Conservation (phyloP, 2,113 vertebrate species). For the Amblyopsis rosae region DNA sequence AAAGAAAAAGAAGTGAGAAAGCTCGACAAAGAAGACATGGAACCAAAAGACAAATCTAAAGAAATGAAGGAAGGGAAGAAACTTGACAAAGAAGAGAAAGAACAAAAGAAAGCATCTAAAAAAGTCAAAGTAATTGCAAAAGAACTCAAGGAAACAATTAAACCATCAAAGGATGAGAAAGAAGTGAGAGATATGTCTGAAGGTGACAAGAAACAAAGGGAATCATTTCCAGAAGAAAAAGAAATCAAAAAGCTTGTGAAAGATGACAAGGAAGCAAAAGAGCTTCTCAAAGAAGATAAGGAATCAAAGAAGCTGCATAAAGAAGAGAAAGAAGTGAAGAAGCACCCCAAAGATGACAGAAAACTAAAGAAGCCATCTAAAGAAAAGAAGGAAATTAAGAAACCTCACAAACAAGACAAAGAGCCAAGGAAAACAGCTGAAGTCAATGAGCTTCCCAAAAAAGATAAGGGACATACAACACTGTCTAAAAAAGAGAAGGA, state of each 20-base stretch:
- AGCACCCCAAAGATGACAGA: background rate
- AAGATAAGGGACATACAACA: background rate
- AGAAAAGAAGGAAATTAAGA: background rate
- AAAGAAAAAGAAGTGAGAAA: background rate
- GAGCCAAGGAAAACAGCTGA: background rate
- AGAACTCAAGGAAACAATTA: background rate
- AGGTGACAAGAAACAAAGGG: background rate
- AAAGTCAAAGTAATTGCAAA: background rate
- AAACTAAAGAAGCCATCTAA: background rate
- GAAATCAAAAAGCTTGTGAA: background rate
- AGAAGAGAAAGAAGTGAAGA: slow-evolving; percentile 4
- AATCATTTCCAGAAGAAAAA: background rate
- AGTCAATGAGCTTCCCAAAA: background rate
- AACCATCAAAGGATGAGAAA: background rate
- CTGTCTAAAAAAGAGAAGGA: slow-evolving; percentile 5
- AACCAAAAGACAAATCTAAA: background rate
- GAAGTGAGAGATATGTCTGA: background rate
- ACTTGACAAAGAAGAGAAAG: background rate
- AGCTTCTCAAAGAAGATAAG: background rate
- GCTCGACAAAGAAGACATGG: background rate
- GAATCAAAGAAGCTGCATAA: background rate
- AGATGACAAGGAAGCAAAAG: background rate
- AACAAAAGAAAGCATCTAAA: background rate
- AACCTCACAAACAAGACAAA: background rate
- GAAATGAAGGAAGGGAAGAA: background rate